phyloP scores from a whole-genome alignment of 2,888 invertebrate genomes.

The Eurytoma californica region DNA sequence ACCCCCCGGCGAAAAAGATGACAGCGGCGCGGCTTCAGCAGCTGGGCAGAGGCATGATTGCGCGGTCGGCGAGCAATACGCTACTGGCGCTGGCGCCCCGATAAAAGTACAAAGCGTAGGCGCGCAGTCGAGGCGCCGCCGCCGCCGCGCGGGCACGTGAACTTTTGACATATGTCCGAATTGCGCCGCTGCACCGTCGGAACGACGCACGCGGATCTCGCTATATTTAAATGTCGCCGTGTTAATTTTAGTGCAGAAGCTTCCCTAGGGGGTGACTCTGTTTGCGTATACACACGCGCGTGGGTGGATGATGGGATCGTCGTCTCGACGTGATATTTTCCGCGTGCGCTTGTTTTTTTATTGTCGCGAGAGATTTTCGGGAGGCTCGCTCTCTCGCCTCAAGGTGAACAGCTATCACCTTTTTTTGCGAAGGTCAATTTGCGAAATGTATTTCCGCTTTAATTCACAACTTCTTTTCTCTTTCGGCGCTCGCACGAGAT shows the following conservation, averaged over 20 bases:
- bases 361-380: not conserved
- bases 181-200: not conserved
- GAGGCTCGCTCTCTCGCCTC: not conserved
- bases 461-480: too few species aligned
- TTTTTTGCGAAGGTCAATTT: too few species aligned
- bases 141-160: conserved; percentile 33
- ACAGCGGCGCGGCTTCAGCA: too few species aligned
- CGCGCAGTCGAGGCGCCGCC: not conserved
- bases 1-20: too few species aligned
- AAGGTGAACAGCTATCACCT: too few species aligned
- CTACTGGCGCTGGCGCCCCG: not conserved
- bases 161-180: conserved; percentile 30
- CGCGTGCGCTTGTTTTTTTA: not conserved
- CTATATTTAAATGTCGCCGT: not conserved
- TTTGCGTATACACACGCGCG: not conserved
- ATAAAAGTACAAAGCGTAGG: too few species aligned
- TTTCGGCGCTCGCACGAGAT: too few species aligned
- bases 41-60: too few species aligned
- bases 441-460: too few species aligned
- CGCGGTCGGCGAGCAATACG: too few species aligned
- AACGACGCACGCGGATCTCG: not conserved
- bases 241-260: not conserved
- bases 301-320: too few species aligned
- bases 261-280: not conserved
- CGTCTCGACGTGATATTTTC: not conserved